These are phyloP conservation scores for Cacatua alba DNA, from an alignment of 2,113 vertebrate genomes.

Conservation along the genomic window DNA sequence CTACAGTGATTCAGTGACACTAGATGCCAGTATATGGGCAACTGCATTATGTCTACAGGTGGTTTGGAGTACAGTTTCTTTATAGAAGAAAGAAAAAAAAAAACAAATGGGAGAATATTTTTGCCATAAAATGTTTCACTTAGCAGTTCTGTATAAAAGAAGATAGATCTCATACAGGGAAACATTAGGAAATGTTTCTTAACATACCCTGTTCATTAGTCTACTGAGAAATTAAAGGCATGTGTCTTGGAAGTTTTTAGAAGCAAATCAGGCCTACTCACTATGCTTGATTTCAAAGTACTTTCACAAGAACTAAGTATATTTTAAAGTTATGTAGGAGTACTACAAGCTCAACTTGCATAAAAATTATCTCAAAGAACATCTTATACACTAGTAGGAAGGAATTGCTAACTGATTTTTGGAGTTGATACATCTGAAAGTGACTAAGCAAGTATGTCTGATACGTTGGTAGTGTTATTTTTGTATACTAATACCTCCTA, in stretches of 20 bases:
- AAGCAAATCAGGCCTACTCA: not conserved
- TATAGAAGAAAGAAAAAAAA: not conserved
- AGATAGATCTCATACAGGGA: not conserved
- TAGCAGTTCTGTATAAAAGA: not conserved
- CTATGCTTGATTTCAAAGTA: not conserved
- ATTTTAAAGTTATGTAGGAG: constrained; percentile 24
- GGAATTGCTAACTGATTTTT: not conserved
- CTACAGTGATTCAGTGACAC: not conserved
- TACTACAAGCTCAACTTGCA: not conserved
- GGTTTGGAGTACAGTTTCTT: not conserved
- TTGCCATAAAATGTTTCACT: not conserved
- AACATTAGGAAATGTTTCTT: not conserved
- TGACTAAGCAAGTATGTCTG: not conserved
- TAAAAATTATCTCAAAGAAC: constrained; percentile 27
- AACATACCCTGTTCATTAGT: not conserved
- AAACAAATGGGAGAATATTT: not conserved
- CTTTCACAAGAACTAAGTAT: not conserved
- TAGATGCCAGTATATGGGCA: not conserved
- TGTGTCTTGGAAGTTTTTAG: not conserved
- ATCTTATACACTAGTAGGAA: not conserved
- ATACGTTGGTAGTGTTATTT: not conserved
- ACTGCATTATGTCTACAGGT: fast-evolving
- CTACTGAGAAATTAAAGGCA: not conserved
- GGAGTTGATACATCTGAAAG: not conserved
- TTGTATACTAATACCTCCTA: not conserved